Base-by-base conservation (phyloP, 2,888 invertebrate genomes). In the Eubasilissa splendida region DNA sequence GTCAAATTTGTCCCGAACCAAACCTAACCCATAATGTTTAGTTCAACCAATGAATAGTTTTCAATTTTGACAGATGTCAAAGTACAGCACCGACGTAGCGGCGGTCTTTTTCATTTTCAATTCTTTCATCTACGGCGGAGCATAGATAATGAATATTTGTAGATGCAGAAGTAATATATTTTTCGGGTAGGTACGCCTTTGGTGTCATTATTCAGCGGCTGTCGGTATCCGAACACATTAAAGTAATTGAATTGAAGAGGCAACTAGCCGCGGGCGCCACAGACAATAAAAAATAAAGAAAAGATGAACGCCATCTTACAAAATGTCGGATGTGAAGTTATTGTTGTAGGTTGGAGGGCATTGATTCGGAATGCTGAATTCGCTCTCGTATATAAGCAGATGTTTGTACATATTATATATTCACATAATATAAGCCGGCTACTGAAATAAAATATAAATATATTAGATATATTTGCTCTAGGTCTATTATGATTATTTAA, bases 211-310 rank as follows among this genome's bases (percentile, higher is more conserved):
- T 81, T 83, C 82, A 83, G 82, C 31, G 71, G 71, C 75, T 76
- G 82, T 80, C 82, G 75, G 79, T 70, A 81, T 65, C 60, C 79
- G 76, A 79, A 79, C 79, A 80, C 80, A 83, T 83, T 83, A 79
- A 80, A 76, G 76, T 81, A 83, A 83, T 83, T 83, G 82, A 83
- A 83, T 79, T 79, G 80, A 56, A 66, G 66, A 70, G 50, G 75
- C 66, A 66, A 42, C 42, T 66, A 33, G 76, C 82, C 80, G 33
- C 53, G 77, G 82, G 82, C 82, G 82, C 82, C 80, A 77, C 76
- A 60, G 50, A n/a, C n/a, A 50, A 63, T 65, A 63, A 78, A 74
- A 74, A 74, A 74, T 59, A 74, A 74, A 58, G 12, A 59, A 59
- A 74, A 59, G 33, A 33, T 59, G 59, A n/a, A 52, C 50, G 76